Conservation (phyloP, 1,140 invertebrate species). For the Platorchestia sp. region DNA sequence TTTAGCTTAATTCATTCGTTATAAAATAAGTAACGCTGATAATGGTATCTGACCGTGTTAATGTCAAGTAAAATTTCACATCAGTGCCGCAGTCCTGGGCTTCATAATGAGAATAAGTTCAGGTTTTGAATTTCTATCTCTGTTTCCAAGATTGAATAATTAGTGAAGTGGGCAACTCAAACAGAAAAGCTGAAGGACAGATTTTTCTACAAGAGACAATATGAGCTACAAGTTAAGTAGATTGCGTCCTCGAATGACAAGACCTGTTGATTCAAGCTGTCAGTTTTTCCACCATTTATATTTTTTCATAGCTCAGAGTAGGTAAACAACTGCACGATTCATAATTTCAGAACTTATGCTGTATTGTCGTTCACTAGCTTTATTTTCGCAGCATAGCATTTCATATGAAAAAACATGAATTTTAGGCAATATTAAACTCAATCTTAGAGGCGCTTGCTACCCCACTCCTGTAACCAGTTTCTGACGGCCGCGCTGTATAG, state of each 20-base stretch:
- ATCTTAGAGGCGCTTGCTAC: neutral
- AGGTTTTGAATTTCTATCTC: neutral
- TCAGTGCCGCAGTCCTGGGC: no score
- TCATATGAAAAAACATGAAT: neutral
- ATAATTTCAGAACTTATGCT: no score
- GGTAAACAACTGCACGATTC: neutral
- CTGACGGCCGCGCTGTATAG: no score
- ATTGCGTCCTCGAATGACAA: neutral
- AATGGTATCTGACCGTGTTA: no score
- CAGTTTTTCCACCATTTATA: neutral
- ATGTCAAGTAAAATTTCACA: no score
- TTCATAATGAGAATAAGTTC: neutral
- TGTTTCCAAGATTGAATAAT: neutral
- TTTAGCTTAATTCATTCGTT: no score
- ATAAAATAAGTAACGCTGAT: no score
- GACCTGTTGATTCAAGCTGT: neutral
- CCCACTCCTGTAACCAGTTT: no score
- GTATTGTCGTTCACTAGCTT: no score
- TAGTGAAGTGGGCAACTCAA: neutral
- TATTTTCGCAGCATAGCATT: neutral
- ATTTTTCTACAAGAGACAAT: neutral
- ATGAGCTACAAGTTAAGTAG: neutral
- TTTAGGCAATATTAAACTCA: neutral
- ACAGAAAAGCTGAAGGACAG: neutral
- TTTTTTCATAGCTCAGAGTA: neutral